phyloP scores from a whole-genome alignment of 2,113 vertebrate genomes.

The Hemibagrus wyckioides region DNA sequence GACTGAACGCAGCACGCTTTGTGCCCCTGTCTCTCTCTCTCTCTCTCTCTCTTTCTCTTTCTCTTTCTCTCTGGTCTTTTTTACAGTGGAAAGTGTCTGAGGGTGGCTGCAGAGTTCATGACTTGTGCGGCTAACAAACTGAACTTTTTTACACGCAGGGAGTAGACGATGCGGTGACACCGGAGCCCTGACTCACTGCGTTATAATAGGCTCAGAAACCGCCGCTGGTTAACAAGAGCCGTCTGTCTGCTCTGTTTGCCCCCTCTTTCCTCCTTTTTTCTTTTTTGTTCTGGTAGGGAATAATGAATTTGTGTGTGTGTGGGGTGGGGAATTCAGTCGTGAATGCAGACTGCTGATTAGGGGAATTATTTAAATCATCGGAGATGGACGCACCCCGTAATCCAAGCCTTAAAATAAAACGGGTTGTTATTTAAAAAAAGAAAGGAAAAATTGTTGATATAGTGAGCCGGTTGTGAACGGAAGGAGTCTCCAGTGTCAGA shows the following conservation, averaged over 20 bases:
- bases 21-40: too few relatives aligned
- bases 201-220: slow-evolving; percentile 40
- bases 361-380: not conserved
- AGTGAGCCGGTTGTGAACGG: not conserved
- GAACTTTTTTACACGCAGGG: slow-evolving; percentile 30
- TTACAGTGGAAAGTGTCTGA: slow-evolving; percentile 58
- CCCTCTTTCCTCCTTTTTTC: not conserved
- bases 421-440: not conserved
- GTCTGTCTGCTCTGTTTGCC: slow-evolving; percentile 20
- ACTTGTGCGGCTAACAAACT: slow-evolving; percentile 23
- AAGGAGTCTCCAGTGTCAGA: slow-evolving; percentile 5
- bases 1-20: slow-evolving; percentile 34
- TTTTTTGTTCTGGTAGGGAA: not conserved
- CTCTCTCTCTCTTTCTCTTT: not conserved
- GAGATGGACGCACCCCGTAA: not conserved
- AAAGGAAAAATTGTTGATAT: not conserved
- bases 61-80: slow-evolving; percentile 1
- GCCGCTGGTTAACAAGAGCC: slow-evolving; percentile 13
- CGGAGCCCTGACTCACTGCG: slow-evolving; percentile 41
- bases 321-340: not conserved
- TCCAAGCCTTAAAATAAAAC: not conserved
- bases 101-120: slow-evolving; percentile 28
- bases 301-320: not conserved
- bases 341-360: not conserved
- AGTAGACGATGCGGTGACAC: slow-evolving; percentile 39